Percentiles rank a stretch among this genome's conserved stretches.
These are phyloP conservation scores for Sinocyclocheilus rhinocerous DNA, from an alignment of 2,113 vertebrate species.

Conservation along the genomic window DNA sequence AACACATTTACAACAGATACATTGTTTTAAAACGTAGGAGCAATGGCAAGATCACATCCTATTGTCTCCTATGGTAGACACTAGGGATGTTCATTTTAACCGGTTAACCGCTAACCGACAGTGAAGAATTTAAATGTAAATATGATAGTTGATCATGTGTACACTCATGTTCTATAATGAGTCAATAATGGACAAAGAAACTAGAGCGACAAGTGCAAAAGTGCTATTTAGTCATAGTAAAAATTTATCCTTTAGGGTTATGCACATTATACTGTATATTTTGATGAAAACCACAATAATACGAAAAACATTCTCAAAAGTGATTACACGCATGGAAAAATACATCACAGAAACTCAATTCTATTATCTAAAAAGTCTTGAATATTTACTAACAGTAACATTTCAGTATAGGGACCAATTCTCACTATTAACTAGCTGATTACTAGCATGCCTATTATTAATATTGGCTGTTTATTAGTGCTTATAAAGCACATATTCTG, in stretches of 20 bases:
- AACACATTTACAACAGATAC: not conserved
- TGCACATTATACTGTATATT: not conserved
- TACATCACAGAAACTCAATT: not conserved
- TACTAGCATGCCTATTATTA: too few relatives aligned
- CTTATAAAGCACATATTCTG: too few relatives aligned
- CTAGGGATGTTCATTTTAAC: not conserved
- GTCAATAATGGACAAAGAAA: not conserved
- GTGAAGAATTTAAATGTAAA: not conserved
- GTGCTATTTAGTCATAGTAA: not conserved
- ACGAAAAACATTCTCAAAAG: not conserved
- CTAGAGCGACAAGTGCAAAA: not conserved
- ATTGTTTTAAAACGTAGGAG: not conserved
- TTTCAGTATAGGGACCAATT: too few relatives aligned
- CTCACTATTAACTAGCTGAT: too few relatives aligned
- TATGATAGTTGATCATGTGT: not conserved
- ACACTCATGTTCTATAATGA: not conserved
- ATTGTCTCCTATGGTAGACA: not conserved
- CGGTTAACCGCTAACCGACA: too few relatives aligned
- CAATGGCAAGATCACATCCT: not conserved
- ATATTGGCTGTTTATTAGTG: too few relatives aligned
- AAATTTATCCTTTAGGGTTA: not conserved
- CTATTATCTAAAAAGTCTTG: not conserved
- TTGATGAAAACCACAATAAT: not conserved
- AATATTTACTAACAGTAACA: not conserved
- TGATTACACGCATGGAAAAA: not conserved